Base-by-base conservation (phyloP, 2,113 vertebrate genomes). In the Lasiurus borealis region DNA sequence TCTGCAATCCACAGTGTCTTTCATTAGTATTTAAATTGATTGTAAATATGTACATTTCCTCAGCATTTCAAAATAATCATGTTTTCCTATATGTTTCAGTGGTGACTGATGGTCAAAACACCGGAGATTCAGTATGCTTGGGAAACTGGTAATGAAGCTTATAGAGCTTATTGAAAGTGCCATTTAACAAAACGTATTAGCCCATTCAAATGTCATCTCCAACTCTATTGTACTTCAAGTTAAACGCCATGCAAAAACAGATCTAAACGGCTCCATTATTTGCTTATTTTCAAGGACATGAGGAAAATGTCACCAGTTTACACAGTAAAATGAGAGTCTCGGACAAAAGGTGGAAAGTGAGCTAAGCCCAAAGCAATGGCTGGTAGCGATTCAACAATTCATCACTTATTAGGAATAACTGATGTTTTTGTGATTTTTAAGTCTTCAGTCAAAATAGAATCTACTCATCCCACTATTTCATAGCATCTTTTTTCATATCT, bases 11-110 rank as follows among this genome's bases (percentile, higher is more conserved):
- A 10, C 11, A 19, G 6, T 88, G 23, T 1, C 27, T 95, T 92
- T 96, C 71, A 84, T 90, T 96, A 91, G 75, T 87, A 91, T 86
- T 97, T 97, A 95, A 96, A 93, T 92, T 71, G 89, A 14, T 72
- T 81, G 83, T 94, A 90, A 82, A 96, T 81, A 90, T 54, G 64
- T 72, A 40, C 44, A 46, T 93, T 96, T 97, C 85, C 89, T 93
- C 16, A 96, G 12, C 44, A 94, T 80, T 92, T 80, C n/a, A 87
- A 92, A 59, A 36, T 83, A 95, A 36, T 84, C 95, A 57, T 40
- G 77, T 97, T 98, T 97, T 96, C 69, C 80, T 93, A 3, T 96
- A 46, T 66, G 84, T 98, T 98, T 97, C 85, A 94, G 40, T 94
- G 83, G 78, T 92, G 95, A 98, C 87, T 76, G 84, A 97, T 96